These are phyloP conservation scores for Myopa tessellatipennis DNA, from an alignment of 2,888 invertebrate genomes.

Conservation along the genomic window DNA sequence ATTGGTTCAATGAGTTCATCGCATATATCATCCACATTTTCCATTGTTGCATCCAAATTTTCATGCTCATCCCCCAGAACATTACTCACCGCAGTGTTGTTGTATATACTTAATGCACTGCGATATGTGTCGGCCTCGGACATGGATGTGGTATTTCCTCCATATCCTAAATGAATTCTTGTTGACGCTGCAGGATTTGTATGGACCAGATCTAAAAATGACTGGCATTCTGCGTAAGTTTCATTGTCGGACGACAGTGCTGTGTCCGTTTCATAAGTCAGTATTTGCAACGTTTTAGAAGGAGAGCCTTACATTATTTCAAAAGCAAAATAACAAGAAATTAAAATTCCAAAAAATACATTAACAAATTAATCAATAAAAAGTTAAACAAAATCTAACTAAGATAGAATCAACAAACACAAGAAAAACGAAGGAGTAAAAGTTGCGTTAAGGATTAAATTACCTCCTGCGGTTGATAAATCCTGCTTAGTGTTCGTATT, in stretches of 20 bases:
- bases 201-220: conserved; percentile 46
- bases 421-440: neutral
- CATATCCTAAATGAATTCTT: conserved; percentile 35
- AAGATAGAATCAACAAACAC: neutral
- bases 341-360: conserved; percentile 40
- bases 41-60: conserved; percentile 50
- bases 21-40: conserved; percentile 35
- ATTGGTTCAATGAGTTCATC: neutral
- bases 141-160: conserved; percentile 46
- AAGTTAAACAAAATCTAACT: neutral
- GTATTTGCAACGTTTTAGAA: conserved; percentile 35
- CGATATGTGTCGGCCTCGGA: conserved; percentile 47
- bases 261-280: conserved; percentile 48
- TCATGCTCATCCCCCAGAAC: conserved; percentile 48
- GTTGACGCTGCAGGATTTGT: conserved; percentile 25
- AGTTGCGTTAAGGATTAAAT: neutral
- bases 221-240: conserved; percentile 62
- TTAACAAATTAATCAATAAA: neutral
- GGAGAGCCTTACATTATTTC: conserved; percentile 33
- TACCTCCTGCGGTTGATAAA: conserved; percentile 45
- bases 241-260: conserved; percentile 60
- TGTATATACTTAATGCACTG: conserved; percentile 52
- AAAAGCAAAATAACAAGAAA: conserved; percentile 41
- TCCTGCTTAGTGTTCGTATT: conserved; percentile 41
- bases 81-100: conserved; percentile 34